These are phyloP conservation scores for Drosophila repletoides DNA, from an alignment of 1,140 invertebrate species.

Conservation along the genomic window DNA sequence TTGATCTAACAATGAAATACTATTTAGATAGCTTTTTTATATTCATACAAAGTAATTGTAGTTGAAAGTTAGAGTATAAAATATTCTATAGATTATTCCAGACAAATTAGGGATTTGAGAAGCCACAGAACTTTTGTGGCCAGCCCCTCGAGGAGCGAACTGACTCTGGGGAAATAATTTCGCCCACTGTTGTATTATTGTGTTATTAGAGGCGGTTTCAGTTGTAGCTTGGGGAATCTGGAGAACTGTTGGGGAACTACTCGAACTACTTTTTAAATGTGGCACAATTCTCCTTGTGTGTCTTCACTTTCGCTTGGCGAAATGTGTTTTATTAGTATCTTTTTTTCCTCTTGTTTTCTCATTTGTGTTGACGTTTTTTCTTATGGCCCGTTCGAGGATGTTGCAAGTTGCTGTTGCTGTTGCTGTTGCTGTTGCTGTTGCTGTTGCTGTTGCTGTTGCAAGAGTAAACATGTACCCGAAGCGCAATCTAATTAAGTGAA, in stretches of 20 bases:
- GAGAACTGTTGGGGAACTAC: too few species aligned
- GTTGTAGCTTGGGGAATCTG: neutral
- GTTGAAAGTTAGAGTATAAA: neutral
- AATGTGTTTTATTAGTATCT: slow-evolving; percentile 51
- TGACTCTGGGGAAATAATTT: slow-evolving; percentile 47
- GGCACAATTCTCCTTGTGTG: slow-evolving; percentile 19
- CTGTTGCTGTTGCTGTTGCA: slow-evolving; percentile 3
- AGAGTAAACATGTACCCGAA: slow-evolving; percentile 60
- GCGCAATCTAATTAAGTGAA: slow-evolving; percentile 65
- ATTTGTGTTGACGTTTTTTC: slow-evolving; percentile 35
- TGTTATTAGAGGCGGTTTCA: slow-evolving; percentile 30
- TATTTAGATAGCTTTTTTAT: too few species aligned
- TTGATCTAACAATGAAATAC: too few species aligned
- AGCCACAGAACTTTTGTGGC: neutral
- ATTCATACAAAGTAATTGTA: too few species aligned
- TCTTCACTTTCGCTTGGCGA: slow-evolving; percentile 49
- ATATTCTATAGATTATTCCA: neutral
- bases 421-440: neutral
- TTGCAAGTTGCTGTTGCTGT: slow-evolving; percentile 7
- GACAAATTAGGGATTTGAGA: neutral
- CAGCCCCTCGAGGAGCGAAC: slow-evolving; percentile 4
- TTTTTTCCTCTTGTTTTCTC: slow-evolving; percentile 33
- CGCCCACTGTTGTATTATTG: slow-evolving; percentile 31
- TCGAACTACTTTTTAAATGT: slow-evolving; percentile 39
- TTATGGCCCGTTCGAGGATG: slow-evolving; percentile 4